Percentiles rank a stretch among this genome's conserved stretches.
Conservation (phyloP, 2,113 vertebrate genomes). For the Drymodes brunneopygia region DNA sequence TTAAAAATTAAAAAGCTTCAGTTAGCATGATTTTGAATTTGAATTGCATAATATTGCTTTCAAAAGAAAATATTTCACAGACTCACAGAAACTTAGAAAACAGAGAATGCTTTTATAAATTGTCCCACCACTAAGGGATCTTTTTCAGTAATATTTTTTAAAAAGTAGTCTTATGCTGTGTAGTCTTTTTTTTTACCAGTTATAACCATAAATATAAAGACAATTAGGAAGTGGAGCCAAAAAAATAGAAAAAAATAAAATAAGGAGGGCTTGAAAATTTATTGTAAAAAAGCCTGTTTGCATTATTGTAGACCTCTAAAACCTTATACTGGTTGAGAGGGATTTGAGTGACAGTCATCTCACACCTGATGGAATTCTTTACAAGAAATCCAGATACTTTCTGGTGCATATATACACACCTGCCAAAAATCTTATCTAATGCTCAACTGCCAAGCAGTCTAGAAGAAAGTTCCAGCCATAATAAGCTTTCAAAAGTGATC, state of each 20-base stretch:
- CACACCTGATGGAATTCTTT: background rate
- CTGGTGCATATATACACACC: background rate
- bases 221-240: rapidly evolving
- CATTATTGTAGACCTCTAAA: background rate
- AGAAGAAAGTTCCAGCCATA: background rate
- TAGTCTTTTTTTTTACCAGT: background rate
- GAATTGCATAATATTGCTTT: background rate
- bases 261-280: rapidly evolving
- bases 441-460: background rate
- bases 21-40: background rate
- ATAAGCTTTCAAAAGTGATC: background rate
- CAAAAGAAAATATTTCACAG: background rate
- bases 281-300: background rate
- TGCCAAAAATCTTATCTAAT: background rate
- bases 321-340: background rate
- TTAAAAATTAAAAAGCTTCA: background rate
- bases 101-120: background rate
- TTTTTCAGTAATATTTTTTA: background rate
- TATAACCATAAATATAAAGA: background rate
- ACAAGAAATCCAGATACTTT: background rate
- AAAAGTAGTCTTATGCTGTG: background rate
- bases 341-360: background rate
- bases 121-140: rapidly evolving
- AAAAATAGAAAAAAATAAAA: no score
- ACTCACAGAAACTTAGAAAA: background rate